A percentile compares a stretch with the other conserved stretches of the same genome.
phyloP scores from a whole-genome alignment of 2,797 vertebrate species.

The Gastrophryne carolinensis region DNA sequence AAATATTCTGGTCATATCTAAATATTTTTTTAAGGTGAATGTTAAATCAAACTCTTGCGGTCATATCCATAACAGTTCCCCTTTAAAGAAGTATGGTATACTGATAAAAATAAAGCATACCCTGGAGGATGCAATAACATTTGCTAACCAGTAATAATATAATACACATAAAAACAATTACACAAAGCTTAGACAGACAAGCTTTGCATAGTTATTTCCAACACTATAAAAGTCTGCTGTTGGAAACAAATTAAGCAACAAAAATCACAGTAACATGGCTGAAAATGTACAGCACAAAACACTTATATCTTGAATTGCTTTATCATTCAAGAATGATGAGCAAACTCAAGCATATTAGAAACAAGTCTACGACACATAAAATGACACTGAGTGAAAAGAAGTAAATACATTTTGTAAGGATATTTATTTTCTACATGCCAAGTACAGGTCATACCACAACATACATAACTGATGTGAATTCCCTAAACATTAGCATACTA shows the following conservation, averaged over 20 bases:
- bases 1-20: too few relatives aligned
- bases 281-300: slow-evolving; percentile 91
- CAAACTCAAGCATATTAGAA: slow-evolving; percentile 92
- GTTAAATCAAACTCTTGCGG: too few relatives aligned
- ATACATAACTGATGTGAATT: slow-evolving; percentile 39
- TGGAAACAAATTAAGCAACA: slow-evolving; percentile 80
- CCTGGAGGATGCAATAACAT: slow-evolving; percentile 29
- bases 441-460: slow-evolving; percentile 82
- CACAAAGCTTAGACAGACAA: slow-evolving; percentile 75
- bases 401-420: slow-evolving; percentile 86
- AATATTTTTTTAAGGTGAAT: too few relatives aligned
- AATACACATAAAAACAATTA: slow-evolving; percentile 55
- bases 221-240: slow-evolving; percentile 91
- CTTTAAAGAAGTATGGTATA: not conserved
- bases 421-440: slow-evolving; percentile 85
- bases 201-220: slow-evolving; percentile 89
- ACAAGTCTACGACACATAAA: slow-evolving; percentile 76
- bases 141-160: not conserved
- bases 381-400: slow-evolving; percentile 82
- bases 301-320: slow-evolving; percentile 91
- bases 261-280: slow-evolving; percentile 75
- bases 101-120: not conserved
- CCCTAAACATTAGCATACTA: not conserved
- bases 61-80: not conserved
- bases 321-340: slow-evolving; percentile 77